These are phyloP conservation scores for Eristalinus aeneus DNA, from an alignment of 2,888 invertebrate species.

Conservation along the genomic window DNA sequence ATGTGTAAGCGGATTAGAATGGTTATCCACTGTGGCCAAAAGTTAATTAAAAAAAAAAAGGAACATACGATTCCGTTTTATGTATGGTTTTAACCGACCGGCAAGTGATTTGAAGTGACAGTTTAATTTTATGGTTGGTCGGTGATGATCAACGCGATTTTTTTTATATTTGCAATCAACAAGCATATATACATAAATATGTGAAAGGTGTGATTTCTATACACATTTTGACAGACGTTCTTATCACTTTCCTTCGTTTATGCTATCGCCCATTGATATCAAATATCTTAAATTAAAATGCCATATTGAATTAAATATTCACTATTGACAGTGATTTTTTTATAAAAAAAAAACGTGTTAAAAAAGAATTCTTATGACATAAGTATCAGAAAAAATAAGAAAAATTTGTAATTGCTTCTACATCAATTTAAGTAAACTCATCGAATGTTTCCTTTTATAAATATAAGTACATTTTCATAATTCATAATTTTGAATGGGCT, in stretches of 20 bases:
- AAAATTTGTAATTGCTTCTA: too few relatives aligned
- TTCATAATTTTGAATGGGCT: too few relatives aligned
- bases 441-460: too few relatives aligned
- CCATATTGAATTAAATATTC: slow-evolving; percentile 12
- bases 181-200: slow-evolving; percentile 16
- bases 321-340: slow-evolving; percentile 32
- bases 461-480: too few relatives aligned
- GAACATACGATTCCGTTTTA: slow-evolving; percentile 26
- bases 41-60: slow-evolving; percentile 28
- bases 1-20: slow-evolving; percentile 56
- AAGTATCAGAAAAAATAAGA: too few relatives aligned
- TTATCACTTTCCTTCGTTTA: background rate
- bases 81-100: slow-evolving; percentile 55
- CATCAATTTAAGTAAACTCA: too few relatives aligned
- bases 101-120: slow-evolving; percentile 80
- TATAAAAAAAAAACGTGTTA: too few relatives aligned
- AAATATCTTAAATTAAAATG: slow-evolving; percentile 15
- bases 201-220: background rate
- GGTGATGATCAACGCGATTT: slow-evolving; percentile 77
- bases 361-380: too few relatives aligned
- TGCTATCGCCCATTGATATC: slow-evolving; percentile 14
- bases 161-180: slow-evolving; percentile 4
- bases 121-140: slow-evolving; percentile 81
- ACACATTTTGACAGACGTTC: background rate
- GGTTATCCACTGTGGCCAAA: slow-evolving; percentile 15